Evolutionary conservation across 2,888 invertebrate species (phyloP).

Genomic region (Calephelis perditalis): DNA sequence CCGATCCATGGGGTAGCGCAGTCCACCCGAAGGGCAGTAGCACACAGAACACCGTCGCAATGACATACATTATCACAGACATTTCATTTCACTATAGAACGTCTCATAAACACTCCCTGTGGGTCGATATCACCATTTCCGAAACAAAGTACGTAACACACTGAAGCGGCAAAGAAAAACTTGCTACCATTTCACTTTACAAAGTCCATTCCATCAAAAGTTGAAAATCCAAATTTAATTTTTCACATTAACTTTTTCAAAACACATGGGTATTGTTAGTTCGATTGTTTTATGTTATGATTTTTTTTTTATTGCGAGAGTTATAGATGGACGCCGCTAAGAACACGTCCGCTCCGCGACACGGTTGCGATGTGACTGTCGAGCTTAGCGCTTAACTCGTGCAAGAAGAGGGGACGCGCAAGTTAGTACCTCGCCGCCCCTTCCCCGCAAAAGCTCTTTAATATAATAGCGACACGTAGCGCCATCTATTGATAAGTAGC

Average conservation of each 20-base stretch:
- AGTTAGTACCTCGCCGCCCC: conserved; percentile 48
- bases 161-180: conserved; percentile 64
- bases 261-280: conserved; percentile 49
- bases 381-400: conserved; percentile 57
- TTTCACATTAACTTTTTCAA: conserved; percentile 36
- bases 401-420: conserved; percentile 67
- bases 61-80: conserved; percentile 74
- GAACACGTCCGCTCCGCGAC: conserved; percentile 57
- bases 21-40: conserved; percentile 75
- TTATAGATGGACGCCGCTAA: conserved; percentile 47
- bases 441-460: conserved; percentile 46
- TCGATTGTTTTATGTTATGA: conserved; percentile 57
- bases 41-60: conserved; percentile 69
- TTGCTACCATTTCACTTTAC: conserved; percentile 72
- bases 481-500: conserved; percentile 52
- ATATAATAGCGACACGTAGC: conserved; percentile 38
- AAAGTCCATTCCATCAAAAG: conserved; percentile 43
- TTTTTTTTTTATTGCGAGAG: conserved; percentile 67
- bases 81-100: conserved; percentile 72
- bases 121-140: conserved; percentile 78
- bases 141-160: conserved; percentile 73
- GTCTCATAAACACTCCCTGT: conserved; percentile 76
- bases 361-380: conserved; percentile 69
- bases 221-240: conserved; percentile 40
- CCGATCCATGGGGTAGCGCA: conserved; percentile 72